A percentile compares a stretch with the other conserved stretches of the same genome.
Conservation (phyloP, 2,888 invertebrate genomes). For the Himalopsyche kuldschensis region DNA sequence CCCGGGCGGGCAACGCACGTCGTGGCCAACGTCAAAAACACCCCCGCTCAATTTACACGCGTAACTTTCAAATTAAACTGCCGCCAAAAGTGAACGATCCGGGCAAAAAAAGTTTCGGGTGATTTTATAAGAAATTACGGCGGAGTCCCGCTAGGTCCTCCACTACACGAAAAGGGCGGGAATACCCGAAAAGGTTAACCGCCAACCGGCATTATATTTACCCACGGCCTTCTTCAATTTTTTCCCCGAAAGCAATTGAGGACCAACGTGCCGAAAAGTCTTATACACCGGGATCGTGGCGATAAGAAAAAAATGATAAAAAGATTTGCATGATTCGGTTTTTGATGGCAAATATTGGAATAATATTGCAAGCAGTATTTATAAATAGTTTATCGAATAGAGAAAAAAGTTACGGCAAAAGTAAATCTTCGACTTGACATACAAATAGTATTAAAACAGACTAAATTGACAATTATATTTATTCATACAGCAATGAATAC, state of each 20-base stretch:
- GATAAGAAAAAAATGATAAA: background rate
- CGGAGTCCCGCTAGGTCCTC: background rate
- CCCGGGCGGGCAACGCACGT: slow-evolving; percentile 9
- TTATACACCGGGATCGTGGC: background rate
- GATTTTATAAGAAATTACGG: slow-evolving; percentile 18
- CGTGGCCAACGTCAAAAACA: slow-evolving; percentile 19
- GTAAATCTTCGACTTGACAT: too few relatives aligned
- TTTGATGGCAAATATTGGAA: background rate
- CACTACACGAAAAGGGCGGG: slow-evolving; percentile 36
- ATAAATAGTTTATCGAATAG: too few relatives aligned
- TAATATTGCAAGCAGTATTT: background rate
- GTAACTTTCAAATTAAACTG: slow-evolving; percentile 25
- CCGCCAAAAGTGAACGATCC: background rate
- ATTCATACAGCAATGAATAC: too few relatives aligned
- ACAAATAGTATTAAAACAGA: too few relatives aligned
- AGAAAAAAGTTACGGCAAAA: too few relatives aligned
- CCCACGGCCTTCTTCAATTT: slow-evolving; percentile 4
- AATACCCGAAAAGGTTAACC: slow-evolving; percentile 24
- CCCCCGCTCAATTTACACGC: slow-evolving; percentile 11
- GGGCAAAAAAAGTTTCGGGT: slow-evolving; percentile 13
- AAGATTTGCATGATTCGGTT: background rate
- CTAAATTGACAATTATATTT: too few relatives aligned
- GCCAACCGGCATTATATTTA: slow-evolving; percentile 23
- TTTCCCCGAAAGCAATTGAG: background rate
- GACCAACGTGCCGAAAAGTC: background rate